Evolutionary conservation across 2,797 vertebrate species (phyloP).

Genomic region (Atherinosoma microstoma): DNA sequence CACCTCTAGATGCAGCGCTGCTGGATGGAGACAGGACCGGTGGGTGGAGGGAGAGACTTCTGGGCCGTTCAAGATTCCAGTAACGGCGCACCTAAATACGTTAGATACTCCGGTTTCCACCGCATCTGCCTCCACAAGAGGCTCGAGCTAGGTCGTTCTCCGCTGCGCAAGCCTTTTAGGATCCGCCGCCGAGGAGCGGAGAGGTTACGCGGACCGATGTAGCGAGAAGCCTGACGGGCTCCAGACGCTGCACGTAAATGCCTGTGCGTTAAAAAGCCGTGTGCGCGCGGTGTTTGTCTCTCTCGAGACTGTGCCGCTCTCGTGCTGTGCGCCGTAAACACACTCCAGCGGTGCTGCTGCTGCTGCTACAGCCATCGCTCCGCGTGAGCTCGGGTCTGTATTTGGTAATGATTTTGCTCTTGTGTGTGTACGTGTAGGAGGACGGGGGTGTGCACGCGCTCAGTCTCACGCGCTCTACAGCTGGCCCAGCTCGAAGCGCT

Average conservation of each 20-base stretch:
- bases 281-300: conserved; percentile 51
- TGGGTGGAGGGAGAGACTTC: not conserved
- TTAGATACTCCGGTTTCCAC: not conserved
- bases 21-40: conserved; percentile 27
- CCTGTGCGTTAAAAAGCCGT: conserved; percentile 40
- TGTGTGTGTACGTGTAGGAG: too few species aligned
- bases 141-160: conserved; percentile 11
- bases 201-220: conserved; percentile 16
- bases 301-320: conserved; percentile 47
- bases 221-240: conserved; percentile 20
- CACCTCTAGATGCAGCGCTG: conserved; percentile 25
- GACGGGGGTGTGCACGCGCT: conserved; percentile 36
- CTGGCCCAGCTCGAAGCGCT: conserved; percentile 70
- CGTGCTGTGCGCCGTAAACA: conserved; percentile 69
- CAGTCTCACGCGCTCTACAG: conserved; percentile 71
- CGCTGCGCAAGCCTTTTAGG: not conserved
- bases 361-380: conserved; percentile 71
- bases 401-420: conserved; percentile 52
- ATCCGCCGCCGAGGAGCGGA: not conserved
- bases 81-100: conserved; percentile 1
- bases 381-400: conserved; percentile 64
- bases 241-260: conserved; percentile 27
- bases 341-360: conserved; percentile 42
- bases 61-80: conserved; percentile 37
- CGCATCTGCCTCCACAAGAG: conserved; percentile 19